Evolutionary conservation across 2,797 vertebrate genomes (phyloP).

Genomic region (Lithobates sylvaticus): DNA sequence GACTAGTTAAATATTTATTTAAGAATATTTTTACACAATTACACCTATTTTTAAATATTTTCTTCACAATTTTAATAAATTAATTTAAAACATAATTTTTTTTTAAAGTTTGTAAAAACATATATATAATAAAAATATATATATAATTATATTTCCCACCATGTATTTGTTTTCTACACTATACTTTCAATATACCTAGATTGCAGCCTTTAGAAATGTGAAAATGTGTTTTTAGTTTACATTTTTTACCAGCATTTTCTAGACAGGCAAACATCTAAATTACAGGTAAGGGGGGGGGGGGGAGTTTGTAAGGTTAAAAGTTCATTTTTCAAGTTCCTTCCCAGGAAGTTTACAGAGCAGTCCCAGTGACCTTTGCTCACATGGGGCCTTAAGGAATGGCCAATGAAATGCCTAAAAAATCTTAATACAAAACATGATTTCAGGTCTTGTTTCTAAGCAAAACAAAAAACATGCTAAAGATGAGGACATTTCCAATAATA

Average conservation of each 20-base stretch:
- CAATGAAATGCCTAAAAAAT: conserved; percentile 49
- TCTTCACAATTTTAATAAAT: background rate
- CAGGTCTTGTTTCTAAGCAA: background rate
- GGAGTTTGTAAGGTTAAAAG: conserved; percentile 54
- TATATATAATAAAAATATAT: background rate
- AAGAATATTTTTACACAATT: background rate
- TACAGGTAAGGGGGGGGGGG: conserved; percentile 32
- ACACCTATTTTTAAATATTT: background rate
- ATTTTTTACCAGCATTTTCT: conserved; percentile 11
- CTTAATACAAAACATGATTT: conserved; percentile 51
- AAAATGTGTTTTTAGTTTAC: conserved; percentile 46
- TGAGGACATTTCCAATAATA: too few relatives aligned
- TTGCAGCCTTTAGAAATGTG: background rate
- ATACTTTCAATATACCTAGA: background rate
- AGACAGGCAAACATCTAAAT: conserved; percentile 29
- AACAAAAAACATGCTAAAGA: background rate
- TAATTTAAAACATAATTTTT: background rate
- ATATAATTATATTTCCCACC: background rate
- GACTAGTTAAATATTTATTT: background rate
- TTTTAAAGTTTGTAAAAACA: background rate
- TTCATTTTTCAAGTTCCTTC: conserved; percentile 59
- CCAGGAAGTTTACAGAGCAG: conserved; percentile 49
- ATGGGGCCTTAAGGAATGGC: conserved; percentile 56
- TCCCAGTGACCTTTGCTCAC: conserved; percentile 47
- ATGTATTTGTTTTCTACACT: background rate